phyloP scores from a whole-genome alignment of 2,113 vertebrate genomes.

The Mus pahari region DNA sequence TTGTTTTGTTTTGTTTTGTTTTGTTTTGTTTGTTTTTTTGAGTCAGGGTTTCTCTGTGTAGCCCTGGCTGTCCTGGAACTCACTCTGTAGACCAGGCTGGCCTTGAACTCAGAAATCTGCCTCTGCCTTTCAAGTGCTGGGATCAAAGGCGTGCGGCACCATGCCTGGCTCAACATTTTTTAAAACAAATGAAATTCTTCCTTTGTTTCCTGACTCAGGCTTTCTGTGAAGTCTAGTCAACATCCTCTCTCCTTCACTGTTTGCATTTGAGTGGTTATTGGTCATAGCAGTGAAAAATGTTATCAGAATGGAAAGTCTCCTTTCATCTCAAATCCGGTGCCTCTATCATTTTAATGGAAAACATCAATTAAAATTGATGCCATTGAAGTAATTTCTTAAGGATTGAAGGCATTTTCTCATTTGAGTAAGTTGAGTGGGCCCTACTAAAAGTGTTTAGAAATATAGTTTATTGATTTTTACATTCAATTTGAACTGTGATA shows the following conservation, averaged over 20 bases:
- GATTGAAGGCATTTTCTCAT: background rate
- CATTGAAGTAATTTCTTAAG: background rate
- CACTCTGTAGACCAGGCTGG: no score
- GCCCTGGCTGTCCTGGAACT: no score
- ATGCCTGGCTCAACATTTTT: no score
- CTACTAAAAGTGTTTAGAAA: background rate
- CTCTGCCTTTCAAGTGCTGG: no score
- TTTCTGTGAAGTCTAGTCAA: conserved; percentile 30
- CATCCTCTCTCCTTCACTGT: background rate
- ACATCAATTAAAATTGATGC: background rate
- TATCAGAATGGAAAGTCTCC: background rate
- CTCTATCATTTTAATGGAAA: background rate
- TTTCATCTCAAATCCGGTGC: background rate
- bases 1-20: no score
- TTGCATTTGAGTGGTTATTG: conserved; percentile 14
- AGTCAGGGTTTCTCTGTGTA: no score
- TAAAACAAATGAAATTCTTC: background rate
- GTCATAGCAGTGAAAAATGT: background rate
- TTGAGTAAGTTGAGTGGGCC: background rate
- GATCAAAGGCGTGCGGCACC: no score
- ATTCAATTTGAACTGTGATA: background rate
- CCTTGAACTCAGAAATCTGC: no score
- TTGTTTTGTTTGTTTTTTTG: no score
- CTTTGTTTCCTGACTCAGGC: background rate
- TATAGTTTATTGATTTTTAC: background rate